Evolutionary conservation across 2,888 invertebrate genomes (phyloP).

Genomic region (Euclidia mi): DNA sequence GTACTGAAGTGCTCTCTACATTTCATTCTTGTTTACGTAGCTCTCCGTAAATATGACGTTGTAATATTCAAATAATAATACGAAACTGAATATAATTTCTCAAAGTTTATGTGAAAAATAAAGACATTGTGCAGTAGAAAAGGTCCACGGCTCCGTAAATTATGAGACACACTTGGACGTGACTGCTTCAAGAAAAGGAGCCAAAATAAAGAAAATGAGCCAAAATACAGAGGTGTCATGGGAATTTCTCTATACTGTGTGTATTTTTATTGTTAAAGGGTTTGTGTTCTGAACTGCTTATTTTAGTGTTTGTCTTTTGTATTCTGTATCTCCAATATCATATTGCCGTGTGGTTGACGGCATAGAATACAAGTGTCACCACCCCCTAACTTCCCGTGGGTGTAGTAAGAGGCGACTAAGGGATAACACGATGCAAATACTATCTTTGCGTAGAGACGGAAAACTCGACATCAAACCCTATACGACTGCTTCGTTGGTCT

Average conservation of each 20-base stretch:
- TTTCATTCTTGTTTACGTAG: background rate
- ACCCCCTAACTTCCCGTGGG: too few relatives aligned
- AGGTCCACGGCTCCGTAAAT: conserved; percentile 3
- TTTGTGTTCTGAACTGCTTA: too few relatives aligned
- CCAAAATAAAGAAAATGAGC: background rate
- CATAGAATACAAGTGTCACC: too few relatives aligned
- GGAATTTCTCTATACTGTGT: background rate
- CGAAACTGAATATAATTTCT: background rate
- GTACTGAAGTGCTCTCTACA: background rate
- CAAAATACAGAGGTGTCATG: background rate
- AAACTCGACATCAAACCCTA: too few relatives aligned
- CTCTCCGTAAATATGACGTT: conserved; percentile 1
- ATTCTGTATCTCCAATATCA: too few relatives aligned
- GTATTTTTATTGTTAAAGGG: too few relatives aligned
- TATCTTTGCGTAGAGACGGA: too few relatives aligned
- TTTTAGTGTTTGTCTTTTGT: too few relatives aligned
- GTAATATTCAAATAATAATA: background rate
- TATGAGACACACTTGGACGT: conserved; percentile 14
- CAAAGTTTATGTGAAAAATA: conserved; percentile 1
- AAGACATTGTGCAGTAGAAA: conserved; percentile 1
- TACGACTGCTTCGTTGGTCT: too few relatives aligned
- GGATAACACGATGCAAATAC: too few relatives aligned
- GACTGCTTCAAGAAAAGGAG: conserved; percentile 5
- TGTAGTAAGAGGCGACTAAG: too few relatives aligned
- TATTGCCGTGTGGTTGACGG: too few relatives aligned